These are phyloP conservation scores for Dipodomys ordii DNA, from an alignment of 2,113 vertebrate genomes.

Conservation along the genomic window DNA sequence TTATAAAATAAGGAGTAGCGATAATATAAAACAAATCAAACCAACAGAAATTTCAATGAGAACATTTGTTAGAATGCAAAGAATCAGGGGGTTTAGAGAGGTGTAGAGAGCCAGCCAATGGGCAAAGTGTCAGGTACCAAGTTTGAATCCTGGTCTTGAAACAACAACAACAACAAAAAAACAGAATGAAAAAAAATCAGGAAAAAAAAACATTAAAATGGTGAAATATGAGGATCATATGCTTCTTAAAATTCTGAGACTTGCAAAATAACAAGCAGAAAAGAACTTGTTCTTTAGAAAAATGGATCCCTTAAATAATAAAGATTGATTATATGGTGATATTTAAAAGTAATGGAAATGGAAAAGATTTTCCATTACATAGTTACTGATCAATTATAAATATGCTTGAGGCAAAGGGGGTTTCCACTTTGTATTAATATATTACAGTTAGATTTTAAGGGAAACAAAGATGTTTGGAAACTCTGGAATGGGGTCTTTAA, in stretches of 20 bases:
- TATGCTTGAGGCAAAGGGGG: neutral
- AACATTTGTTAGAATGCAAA: constrained; percentile 3
- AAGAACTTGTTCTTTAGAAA: constrained; percentile 24
- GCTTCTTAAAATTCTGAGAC: neutral
- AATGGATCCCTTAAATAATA: neutral
- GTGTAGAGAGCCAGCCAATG: too few species aligned
- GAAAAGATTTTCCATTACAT: neutral
- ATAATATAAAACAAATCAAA: neutral
- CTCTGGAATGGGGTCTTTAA: neutral
- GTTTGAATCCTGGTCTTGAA: too few species aligned
- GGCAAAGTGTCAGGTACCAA: too few species aligned
- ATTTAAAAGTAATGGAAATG: neutral
- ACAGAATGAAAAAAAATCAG: neutral
- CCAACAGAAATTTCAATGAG: neutral
- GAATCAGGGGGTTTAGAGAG: neutral
- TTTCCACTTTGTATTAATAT: constrained; percentile 22
- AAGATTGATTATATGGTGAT: neutral
- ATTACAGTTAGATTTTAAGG: neutral
- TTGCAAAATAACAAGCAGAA: neutral
- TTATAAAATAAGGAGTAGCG: neutral
- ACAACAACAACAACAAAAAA: too few species aligned
- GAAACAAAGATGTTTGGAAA: constrained; percentile 3
- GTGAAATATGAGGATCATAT: neutral
- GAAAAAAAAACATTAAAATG: too few species aligned
- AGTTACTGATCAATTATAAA: neutral